These are phyloP conservation scores for Falco berigora DNA, from an alignment of 2,797 vertebrate genomes.

Conservation along the genomic window DNA sequence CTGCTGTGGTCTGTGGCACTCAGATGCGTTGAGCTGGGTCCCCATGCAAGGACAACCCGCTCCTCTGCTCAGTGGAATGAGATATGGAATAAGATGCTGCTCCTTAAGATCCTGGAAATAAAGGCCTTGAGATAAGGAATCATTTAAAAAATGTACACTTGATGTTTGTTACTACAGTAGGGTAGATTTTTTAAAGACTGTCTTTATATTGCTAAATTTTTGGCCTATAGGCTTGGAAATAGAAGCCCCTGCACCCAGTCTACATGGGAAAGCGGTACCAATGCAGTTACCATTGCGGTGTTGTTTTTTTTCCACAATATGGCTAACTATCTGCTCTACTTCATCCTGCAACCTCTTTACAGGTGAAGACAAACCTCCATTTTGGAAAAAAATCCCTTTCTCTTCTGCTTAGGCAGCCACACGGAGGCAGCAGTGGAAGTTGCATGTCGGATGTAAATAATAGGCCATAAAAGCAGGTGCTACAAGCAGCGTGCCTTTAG, in stretches of 20 bases:
- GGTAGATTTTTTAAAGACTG: background rate
- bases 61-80: background rate
- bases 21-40: rapidly evolving
- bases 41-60: rapidly evolving
- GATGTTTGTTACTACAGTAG: background rate
- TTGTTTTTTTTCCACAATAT: background rate
- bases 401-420: background rate
- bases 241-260: background rate
- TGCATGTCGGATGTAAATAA: background rate
- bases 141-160: background rate
- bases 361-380: background rate
- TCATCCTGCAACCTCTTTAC: background rate
- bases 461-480: background rate
- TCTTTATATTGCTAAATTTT: background rate
- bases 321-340: background rate
- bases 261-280: background rate
- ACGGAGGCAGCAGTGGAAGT: slow-evolving; percentile 13
- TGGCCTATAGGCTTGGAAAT: background rate
- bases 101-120: background rate
- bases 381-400: background rate
- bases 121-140: background rate
- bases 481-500: background rate
- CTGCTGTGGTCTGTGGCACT: background rate
- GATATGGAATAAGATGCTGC: background rate
- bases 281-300: background rate